Evolutionary conservation across 2,113 vertebrate genomes (phyloP).

Genomic region (Amazona guildingii): DNA sequence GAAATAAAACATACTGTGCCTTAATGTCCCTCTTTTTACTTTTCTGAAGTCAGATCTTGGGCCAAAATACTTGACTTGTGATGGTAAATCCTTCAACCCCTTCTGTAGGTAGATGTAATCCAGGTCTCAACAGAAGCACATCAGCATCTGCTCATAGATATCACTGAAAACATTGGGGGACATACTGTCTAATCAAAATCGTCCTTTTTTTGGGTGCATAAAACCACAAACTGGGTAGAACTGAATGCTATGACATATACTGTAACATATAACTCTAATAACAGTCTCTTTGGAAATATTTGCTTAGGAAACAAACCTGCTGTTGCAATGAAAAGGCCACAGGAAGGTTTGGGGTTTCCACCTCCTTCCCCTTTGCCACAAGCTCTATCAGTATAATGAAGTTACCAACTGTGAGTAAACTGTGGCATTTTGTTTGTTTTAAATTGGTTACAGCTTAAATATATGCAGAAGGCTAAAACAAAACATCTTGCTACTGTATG

Average conservation of each 20-base stretch:
- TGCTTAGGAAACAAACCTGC: constrained; percentile 15
- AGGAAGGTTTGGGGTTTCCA: background rate
- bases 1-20: background rate
- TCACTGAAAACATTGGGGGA: background rate
- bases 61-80: background rate
- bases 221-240: background rate
- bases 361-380: background rate
- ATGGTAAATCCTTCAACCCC: background rate
- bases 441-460: background rate
- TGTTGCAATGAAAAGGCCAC: background rate
- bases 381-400: background rate
- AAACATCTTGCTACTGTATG: background rate
- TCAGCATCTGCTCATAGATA: background rate
- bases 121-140: background rate
- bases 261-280: background rate
- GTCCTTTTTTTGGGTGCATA: no score
- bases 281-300: background rate
- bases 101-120: background rate
- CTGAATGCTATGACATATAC: background rate
- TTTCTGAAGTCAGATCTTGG: background rate
- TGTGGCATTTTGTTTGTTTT: background rate
- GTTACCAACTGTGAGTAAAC: background rate
- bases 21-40: background rate
- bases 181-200: background rate
- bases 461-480: background rate